Conservation (phyloP, 1,140 invertebrate genomes). For the Parapsyche elsis region DNA sequence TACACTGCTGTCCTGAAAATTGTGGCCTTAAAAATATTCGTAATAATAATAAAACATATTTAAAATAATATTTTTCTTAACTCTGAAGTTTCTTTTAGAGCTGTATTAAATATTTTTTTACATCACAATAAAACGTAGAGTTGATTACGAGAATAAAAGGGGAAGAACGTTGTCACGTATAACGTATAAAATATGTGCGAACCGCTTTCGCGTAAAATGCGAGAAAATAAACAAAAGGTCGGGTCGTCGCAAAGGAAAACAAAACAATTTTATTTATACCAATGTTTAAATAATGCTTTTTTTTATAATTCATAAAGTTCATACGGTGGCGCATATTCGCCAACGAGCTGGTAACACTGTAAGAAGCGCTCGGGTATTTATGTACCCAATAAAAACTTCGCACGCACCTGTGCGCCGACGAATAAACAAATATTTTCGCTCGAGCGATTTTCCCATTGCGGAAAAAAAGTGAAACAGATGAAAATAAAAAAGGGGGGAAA, state of each 20-base stretch:
- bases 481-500: conserved; percentile 4
- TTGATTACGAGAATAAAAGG: conserved; percentile 4
- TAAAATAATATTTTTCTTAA: no score
- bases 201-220: neutral
- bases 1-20: no score
- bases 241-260: neutral
- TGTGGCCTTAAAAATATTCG: no score
- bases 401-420: conserved; percentile 4
- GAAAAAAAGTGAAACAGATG: conserved; percentile 3
- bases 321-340: no score
- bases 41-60: no score
- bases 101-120: conserved; percentile 10
- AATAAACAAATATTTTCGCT: conserved; percentile 22
- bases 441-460: neutral
- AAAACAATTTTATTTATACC: neutral
- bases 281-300: neutral
- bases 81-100: conserved; percentile 7
- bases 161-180: neutral
- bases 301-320: neutral
- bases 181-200: neutral
- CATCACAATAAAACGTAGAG: conserved; percentile 16
- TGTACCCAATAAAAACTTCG: conserved; percentile 33
- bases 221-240: neutral
- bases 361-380: neutral
- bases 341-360: no score